These are phyloP conservation scores for Mus spretus DNA, from an alignment of 2,797 vertebrate genomes.

Conservation along the genomic window DNA sequence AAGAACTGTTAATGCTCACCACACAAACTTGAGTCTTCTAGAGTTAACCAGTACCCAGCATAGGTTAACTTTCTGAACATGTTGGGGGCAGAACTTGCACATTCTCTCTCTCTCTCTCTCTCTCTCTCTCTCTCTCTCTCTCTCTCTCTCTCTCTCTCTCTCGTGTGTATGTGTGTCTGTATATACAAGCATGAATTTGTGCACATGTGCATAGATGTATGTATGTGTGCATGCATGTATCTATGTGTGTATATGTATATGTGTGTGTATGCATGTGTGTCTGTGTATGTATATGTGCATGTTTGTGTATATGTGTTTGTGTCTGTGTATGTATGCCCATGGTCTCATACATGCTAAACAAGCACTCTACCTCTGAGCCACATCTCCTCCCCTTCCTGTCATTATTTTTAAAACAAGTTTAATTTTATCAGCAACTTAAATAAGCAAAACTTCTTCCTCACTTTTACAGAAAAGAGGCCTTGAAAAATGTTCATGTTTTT, in stretches of 20 bases:
- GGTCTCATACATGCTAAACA: neutral
- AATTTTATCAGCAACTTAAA: neutral
- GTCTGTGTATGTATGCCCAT: neutral
- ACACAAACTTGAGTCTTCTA: neutral
- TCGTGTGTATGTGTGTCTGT: neutral
- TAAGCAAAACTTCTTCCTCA: neutral
- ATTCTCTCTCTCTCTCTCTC: neutral
- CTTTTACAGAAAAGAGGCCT: neutral
- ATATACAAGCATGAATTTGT: neutral
- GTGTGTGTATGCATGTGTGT: too few relatives aligned
- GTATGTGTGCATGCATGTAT: neutral
- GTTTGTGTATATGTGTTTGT: neutral
- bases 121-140: too few relatives aligned
- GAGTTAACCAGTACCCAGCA: neutral
- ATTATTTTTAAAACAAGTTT: neutral
- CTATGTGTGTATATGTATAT: neutral
- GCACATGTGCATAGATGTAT: neutral
- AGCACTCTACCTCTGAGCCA: neutral
- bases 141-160: too few relatives aligned
- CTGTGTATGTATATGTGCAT: neutral
- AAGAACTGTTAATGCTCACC: neutral
- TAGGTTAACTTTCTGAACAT: neutral
- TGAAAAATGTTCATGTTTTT: slow-evolving; percentile 23
- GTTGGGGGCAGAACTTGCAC: neutral
- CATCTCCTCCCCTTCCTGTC: neutral